These are phyloP conservation scores for Paralichthys olivaceus DNA, from an alignment of 2,113 vertebrate genomes.

Conservation along the genomic window DNA sequence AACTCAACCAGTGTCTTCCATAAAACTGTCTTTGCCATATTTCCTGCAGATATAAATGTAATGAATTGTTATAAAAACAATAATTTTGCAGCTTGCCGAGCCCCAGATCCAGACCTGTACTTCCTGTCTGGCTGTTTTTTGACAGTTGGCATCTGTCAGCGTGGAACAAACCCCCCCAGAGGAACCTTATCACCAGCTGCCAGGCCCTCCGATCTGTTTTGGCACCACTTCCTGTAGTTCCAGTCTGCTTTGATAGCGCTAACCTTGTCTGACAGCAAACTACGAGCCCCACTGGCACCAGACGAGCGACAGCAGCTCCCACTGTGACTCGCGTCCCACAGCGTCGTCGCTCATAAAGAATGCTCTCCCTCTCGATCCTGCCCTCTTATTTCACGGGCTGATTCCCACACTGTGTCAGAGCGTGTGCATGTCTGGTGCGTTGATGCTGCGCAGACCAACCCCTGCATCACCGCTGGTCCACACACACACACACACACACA, in stretches of 20 bases:
- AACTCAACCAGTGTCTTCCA: too few species aligned
- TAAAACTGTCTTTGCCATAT: background rate
- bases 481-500: background rate
- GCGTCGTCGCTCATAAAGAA: too few species aligned
- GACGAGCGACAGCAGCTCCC: slow-evolving; percentile 16
- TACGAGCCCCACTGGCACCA: slow-evolving; percentile 28
- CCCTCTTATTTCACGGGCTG: too few species aligned
- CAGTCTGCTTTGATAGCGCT: slow-evolving; percentile 20
- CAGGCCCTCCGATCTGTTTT: slow-evolving; percentile 42
- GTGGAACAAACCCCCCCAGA: slow-evolving; percentile 26
- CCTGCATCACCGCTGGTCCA: background rate
- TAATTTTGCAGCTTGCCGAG: background rate
- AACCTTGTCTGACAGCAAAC: slow-evolving; percentile 29
- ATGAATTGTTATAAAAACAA: background rate
- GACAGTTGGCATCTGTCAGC: slow-evolving; percentile 10
- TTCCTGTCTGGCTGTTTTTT: background rate
- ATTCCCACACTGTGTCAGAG: too few species aligned
- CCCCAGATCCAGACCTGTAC: slow-evolving; percentile 3
- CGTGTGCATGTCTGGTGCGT: too few species aligned
- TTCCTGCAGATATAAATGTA: background rate
- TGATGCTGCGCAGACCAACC: too few species aligned
- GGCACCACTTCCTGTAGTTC: slow-evolving; percentile 48
- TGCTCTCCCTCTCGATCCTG: too few species aligned
- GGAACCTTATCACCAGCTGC: slow-evolving; percentile 35
- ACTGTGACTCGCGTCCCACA: slow-evolving; percentile 8